Base-by-base conservation (phyloP, 2,888 invertebrate species). In the Drosophila colorata region DNA sequence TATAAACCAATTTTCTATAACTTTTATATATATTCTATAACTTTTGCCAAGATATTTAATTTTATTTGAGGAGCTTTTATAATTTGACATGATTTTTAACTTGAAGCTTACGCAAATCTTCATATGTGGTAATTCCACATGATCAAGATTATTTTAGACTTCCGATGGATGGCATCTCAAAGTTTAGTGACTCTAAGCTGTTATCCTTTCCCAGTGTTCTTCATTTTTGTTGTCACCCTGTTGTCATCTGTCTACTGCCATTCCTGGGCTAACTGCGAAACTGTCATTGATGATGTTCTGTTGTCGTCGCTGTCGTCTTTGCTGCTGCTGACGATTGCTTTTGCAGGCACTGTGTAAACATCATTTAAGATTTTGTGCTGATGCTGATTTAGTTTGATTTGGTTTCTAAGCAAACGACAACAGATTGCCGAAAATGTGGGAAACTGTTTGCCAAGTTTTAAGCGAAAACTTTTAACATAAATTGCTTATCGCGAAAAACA, bases 321-420 rank as follows among this genome's bases (percentile, higher is more conserved):
- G 53, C 51, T 66, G 49, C 38, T 66, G 59, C 53, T 60, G 69
- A 52, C 68, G 66, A 73, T 81, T 81, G 69, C 74, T 74, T 74
- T 81, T 52, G 67, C 69, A 51, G 57, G 35, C 70, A 46, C 40
- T 77, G 63, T 65, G 80, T 57, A 60, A 77, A 79, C 72, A 84
- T 80, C 76, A 63, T 84, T 79, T 69, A 77, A 57, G 78, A 78
- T 70, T 72, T 72, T 78, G 47, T 80, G 66, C 85, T 73, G 81
- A 78, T 70, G 74, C 68, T 80, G 82, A 82, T 82, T 82, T 66
- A 66, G 74, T 84, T 82, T 81, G 81, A 84, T 81, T 81, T 76
- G 43, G 69, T 64, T 85, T 55, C 28, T 46, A 63, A 64, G 37
- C 69, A 46, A 58, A 28, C 31, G 40, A 51, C 16, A 66, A 61